Base-by-base conservation (phyloP, 1,140 invertebrate genomes). In the Procambarus clarkii region DNA sequence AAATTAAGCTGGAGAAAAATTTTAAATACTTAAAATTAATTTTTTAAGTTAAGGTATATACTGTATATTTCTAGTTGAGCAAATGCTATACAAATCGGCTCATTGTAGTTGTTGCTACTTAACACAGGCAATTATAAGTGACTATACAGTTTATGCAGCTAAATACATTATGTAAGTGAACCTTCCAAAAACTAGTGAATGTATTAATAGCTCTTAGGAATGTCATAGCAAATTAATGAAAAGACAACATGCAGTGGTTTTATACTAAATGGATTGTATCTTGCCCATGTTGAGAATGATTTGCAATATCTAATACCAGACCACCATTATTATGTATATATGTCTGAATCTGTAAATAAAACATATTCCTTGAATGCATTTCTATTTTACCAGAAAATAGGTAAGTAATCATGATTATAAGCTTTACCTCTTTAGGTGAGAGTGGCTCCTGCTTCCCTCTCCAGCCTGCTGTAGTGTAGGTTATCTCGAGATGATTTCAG, bases 301-400 rank as follows among this genome's bases (percentile, higher is more conserved):
- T 82, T 88, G 64, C 87, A 81, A 54, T 88, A 88, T 34, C 79
- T 86, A 78, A 86, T 86, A 78, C 79, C 83, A 85, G 44, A 88
- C 64, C 21, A 78, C 58, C 82, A 88, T 88, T 82, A 76, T 79
- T 78, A 74, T 86, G 85, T 86, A 86, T 88, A 88, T 88, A 88
- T 88, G 78, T 88, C 87, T 88, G 87, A 60, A 60, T 88, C 64
- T 88, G 87, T 88, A 88, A 88, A 88, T 88, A 88, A 88, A 88
- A 78, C 69, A 71, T 82, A 88, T 81, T 88, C 87, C 87, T 81
- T 45, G 44, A 50, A 60, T 76, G 21, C 5, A 50, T 86, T n/a
- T 74, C 24, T 80, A 21, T 80, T 80, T 80, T 5, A 18, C 18
- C 64, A 69, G 34, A 34, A 34, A 34, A 34, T 34, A 34, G 34